Evolutionary conservation across 2,888 invertebrate genomes (phyloP), one percentile per base, ranked within the genome.

Genomic region (Caenorhabditis sp.): DNA sequence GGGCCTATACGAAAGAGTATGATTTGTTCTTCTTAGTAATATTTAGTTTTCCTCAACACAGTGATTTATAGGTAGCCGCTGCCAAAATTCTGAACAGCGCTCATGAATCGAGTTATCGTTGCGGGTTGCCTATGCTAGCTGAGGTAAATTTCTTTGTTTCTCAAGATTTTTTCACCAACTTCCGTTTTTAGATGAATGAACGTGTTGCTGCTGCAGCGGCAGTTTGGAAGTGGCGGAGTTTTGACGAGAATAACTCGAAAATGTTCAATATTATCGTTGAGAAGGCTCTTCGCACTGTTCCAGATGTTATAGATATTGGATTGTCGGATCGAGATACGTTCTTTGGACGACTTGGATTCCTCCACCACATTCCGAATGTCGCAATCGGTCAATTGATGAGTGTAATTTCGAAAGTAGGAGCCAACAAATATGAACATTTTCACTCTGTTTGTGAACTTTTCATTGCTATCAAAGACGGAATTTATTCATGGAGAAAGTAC

Each of bases 261-360:
- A 36, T 68, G 20, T 68, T 63, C 26, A 63, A 73, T 17, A 53
- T 38, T 4, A 36, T 73, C 23, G 52, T 73, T 10, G 68, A 73
- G 38, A 65, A 65, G 21, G 65, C 59, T 17, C 38, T 65, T 0
- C 21, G 53, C 21, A 38, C 3, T 17, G 49, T 68, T 8, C 65
- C 73, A 21, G 73, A 73, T 50, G 62, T 65, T 5, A 54, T 59
- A 14, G 68, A 68, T 8, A n/a, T 68, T 5, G 73, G 73, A 8
- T 26, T 73, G n/a, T 67, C 65, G 12, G 68, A 73, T 54, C 61
- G 62, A 26, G 73, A 73, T 17, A 62, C 68, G 5, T 64, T 73
- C 1, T 73, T 73, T 27, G 73, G 73, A 50, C 26, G 63, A 20
- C 60, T 65, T 14, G 56, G 62, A 36, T 20, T 73, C 7, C 17